Conservation (phyloP, 2,113 vertebrate species). For the Pseudorectes ferrugineus region DNA sequence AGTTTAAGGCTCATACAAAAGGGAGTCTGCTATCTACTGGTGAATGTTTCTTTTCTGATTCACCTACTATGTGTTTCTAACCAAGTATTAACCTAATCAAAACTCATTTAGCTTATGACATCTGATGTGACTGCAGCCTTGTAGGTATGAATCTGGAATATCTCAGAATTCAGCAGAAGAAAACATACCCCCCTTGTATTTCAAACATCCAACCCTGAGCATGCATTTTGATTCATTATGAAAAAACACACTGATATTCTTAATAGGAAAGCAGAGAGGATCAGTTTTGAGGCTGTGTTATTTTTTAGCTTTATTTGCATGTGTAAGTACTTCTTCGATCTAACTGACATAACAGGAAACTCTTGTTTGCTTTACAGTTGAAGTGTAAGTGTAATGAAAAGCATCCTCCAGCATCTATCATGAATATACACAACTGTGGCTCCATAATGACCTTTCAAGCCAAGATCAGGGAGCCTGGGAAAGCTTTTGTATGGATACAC, state of each 20-base stretch:
- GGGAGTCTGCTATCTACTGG: background rate
- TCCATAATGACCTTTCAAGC: background rate
- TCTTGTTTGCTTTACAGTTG: slow-evolving; percentile 1
- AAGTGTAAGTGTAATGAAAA: background rate
- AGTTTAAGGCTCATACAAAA: background rate
- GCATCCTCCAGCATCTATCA: background rate
- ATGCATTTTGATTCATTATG: background rate
- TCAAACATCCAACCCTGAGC: background rate
- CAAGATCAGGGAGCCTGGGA: slow-evolving; percentile 6
- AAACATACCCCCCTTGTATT: background rate
- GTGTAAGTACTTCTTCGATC: background rate
- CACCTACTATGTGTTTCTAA: background rate
- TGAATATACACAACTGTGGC: background rate
- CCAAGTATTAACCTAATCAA: slow-evolving; percentile 37
- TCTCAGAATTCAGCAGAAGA: background rate
- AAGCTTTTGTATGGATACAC: background rate
- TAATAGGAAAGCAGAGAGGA: slow-evolving; percentile 1
- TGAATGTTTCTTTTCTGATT: background rate
- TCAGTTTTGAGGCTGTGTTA: slow-evolving; percentile 7
- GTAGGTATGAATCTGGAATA: background rate
- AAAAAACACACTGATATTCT: background rate
- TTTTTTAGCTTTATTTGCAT: slow-evolving; percentile 35
- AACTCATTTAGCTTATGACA: background rate
- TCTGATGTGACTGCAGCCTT: background rate
- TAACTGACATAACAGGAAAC: slow-evolving; percentile 25